These are phyloP conservation scores for Melitaea cinxia DNA, from an alignment of 1,140 invertebrate species.

Conservation along the genomic window DNA sequence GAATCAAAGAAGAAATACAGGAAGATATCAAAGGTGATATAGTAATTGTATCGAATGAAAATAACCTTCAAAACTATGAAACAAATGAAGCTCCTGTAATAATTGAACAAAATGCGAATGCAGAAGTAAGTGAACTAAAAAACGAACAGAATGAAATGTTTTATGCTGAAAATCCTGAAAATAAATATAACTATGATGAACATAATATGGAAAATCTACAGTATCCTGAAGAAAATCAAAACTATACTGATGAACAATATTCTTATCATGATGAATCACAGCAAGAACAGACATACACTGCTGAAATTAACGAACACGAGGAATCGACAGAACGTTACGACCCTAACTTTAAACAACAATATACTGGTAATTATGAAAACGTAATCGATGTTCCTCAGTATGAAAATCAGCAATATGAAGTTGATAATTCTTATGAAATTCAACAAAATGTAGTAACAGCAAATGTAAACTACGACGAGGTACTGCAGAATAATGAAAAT, in stretches of 20 bases:
- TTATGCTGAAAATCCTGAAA: conserved; percentile 50
- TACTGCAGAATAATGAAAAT: conserved; percentile 13
- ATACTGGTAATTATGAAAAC: conserved; percentile 44
- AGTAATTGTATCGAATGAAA: background rate
- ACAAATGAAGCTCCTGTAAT: background rate
- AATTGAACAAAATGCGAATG: conserved; percentile 14
- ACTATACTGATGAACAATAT: conserved; percentile 51
- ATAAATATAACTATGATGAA: conserved; percentile 46
- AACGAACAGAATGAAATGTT: conserved; percentile 60
- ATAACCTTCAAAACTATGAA: conserved; percentile 11
- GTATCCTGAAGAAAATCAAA: conserved; percentile 39
- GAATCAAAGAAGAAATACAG: background rate
- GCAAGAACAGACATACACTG: conserved; percentile 43
- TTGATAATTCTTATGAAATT: conserved; percentile 26
- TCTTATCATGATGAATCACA: conserved; percentile 53
- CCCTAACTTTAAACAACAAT: conserved; percentile 61
- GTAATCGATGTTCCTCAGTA: conserved; percentile 26
- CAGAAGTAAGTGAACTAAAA: conserved; percentile 52
- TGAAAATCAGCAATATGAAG: conserved; percentile 43
- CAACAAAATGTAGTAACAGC: conserved; percentile 23
- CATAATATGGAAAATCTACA: conserved; percentile 31
- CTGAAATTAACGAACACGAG: conserved; percentile 57
- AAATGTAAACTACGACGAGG: conserved; percentile 25
- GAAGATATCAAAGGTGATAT: conserved; percentile 7
- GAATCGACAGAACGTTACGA: conserved; percentile 59